Evolutionary conservation across 2,113 vertebrate genomes (phyloP).

Genomic region (Tauraco erythrolophus): DNA sequence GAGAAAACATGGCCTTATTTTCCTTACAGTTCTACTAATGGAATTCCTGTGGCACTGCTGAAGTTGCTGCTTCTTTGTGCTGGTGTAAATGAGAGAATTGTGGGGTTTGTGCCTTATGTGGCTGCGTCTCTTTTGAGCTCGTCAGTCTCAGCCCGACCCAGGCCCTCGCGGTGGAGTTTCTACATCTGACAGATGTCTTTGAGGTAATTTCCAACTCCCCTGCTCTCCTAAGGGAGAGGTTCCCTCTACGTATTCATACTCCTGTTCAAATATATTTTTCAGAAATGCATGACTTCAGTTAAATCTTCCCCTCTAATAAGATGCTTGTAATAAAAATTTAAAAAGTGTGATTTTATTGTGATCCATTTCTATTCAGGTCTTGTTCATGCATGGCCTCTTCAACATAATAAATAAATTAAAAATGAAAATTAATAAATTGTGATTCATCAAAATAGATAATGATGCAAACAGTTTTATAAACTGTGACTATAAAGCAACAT

Average conservation of each 20-base stretch:
- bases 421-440: neutral
- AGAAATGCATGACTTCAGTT: neutral
- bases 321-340: neutral
- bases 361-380: neutral
- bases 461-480: neutral
- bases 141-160: neutral
- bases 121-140: neutral
- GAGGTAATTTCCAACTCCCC: neutral
- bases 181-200: neutral
- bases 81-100: neutral
- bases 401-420: neutral
- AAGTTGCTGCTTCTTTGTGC: neutral
- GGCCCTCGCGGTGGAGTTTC: neutral
- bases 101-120: neutral
- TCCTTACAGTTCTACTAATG: neutral
- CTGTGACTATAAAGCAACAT: neutral
- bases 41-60: neutral
- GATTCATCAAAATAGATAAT: neutral
- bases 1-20: neutral
- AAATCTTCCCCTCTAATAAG: neutral
- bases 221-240: neutral
- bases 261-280: neutral
- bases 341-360: neutral
- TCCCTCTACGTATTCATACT: neutral
- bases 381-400: neutral